phyloP scores from a whole-genome alignment of 2,113 vertebrate genomes.

The Dipodomys spectabilis region DNA sequence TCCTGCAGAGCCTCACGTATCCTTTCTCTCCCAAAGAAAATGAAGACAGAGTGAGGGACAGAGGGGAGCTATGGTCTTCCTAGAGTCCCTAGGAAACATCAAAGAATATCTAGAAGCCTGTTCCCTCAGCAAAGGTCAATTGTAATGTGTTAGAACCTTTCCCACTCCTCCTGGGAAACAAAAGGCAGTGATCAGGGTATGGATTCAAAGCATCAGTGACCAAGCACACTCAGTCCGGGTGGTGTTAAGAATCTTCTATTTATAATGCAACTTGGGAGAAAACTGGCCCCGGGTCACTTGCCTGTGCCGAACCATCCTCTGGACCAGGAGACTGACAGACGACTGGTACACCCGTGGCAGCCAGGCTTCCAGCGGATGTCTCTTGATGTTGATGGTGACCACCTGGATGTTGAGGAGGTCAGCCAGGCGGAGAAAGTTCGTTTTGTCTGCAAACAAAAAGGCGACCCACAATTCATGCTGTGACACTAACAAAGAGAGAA shows the following conservation, averaged over 20 bases:
- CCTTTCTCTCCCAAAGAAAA: background rate
- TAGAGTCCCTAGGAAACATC: background rate
- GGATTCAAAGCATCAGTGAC: background rate
- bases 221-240: background rate
- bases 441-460: slow-evolving; percentile 87
- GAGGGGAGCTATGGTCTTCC: background rate
- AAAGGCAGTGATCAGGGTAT: background rate
- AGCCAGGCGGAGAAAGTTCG: slow-evolving; percentile 92
- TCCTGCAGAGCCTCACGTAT: background rate
- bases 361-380: slow-evolving; percentile 88
- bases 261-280: background rate
- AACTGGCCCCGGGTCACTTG: slow-evolving; percentile 71
- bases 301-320: slow-evolving; percentile 90
- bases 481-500: background rate
- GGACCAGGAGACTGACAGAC: slow-evolving; percentile 86
- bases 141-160: background rate
- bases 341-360: slow-evolving; percentile 89
- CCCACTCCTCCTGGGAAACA: background rate
- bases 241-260: background rate
- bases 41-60: no score
- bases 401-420: slow-evolving; percentile 97
- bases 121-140: background rate
- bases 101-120: background rate
- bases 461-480: background rate
- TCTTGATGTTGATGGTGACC: slow-evolving; percentile 89